Percentiles rank a stretch among this genome's conserved stretches.
Evolutionary conservation across 2,888 invertebrate genomes (phyloP).

Genomic region (Meteorus cinctellus): DNA sequence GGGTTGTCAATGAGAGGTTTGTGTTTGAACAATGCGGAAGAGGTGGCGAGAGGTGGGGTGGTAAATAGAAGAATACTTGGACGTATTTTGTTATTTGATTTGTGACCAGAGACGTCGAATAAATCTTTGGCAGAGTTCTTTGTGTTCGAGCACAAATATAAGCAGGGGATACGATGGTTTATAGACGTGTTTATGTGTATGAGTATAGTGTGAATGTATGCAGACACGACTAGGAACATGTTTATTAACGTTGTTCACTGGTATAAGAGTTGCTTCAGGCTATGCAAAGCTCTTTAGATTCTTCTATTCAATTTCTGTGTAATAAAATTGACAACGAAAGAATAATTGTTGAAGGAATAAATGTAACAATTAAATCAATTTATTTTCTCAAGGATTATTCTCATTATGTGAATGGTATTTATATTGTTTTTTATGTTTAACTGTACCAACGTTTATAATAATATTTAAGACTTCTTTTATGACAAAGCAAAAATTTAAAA

Average conservation of each 20-base stretch:
- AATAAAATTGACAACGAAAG: conserved; percentile 2
- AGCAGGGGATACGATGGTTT: conserved; percentile 38
- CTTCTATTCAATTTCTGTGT: conserved; percentile 19
- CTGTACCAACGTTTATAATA: too few relatives aligned
- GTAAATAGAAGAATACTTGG: conserved; percentile 23
- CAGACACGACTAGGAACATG: conserved; percentile 47
- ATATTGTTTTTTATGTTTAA: neutral
- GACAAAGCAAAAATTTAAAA: neutral
- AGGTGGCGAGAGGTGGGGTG: conserved; percentile 5
- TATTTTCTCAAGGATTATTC: neutral
- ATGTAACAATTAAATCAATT: neutral
- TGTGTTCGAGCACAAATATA: neutral
- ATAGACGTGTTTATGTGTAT: neutral
- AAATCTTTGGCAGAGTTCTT: conserved; percentile 46
- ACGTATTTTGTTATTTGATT: conserved; percentile 56
- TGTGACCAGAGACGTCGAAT: conserved; percentile 52
- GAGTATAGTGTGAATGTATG: too few relatives aligned
- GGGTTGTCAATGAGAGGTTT: neutral
- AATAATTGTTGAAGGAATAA: conserved; percentile 24
- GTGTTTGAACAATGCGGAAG: conserved; percentile 43
- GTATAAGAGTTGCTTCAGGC: conserved; percentile 32
- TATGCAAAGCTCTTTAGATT: conserved; percentile 3
- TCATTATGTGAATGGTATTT: neutral
- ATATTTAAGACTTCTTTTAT: too few relatives aligned
- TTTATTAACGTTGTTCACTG: conserved; percentile 54